phyloP scores from a whole-genome alignment of 2,113 vertebrate genomes.

The Pseudopipra pipra region DNA sequence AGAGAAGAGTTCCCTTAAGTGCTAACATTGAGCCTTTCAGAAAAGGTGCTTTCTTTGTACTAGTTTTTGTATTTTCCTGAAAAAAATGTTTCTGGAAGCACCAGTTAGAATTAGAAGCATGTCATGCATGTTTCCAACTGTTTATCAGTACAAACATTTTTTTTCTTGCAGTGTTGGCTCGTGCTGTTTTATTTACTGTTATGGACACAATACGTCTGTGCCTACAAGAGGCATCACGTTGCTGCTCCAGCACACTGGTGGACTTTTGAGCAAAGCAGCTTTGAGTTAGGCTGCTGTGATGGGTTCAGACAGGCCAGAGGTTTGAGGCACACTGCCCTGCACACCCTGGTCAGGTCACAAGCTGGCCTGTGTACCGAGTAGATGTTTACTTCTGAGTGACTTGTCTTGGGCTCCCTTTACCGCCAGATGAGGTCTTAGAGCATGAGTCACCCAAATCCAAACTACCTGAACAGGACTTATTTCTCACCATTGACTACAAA shows the following conservation, averaged over 20 bases:
- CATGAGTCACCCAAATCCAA: not conserved
- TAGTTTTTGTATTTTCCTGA: not conserved
- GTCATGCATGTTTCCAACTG: not conserved
- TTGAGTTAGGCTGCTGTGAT: not conserved
- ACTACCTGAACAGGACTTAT: not conserved
- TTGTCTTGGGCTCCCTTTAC: not conserved
- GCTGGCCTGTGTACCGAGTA: not conserved
- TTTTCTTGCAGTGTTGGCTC: fast-evolving
- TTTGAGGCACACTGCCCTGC: fast-evolving
- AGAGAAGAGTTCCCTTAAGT: not conserved
- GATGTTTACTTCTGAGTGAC: not conserved
- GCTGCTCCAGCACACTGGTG: not conserved
- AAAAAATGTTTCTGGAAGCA: not conserved
- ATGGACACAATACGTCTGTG: not conserved
- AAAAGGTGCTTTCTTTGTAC: not conserved
- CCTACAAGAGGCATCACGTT: not conserved
- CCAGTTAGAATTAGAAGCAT: not conserved
- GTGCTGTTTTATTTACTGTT: not conserved
- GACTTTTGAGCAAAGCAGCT: not conserved
- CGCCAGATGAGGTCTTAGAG: not conserved
- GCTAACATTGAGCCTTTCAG: not conserved
- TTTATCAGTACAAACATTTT: not conserved
- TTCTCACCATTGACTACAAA: not conserved
- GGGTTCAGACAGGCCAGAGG: not conserved
- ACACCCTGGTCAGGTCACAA: fast-evolving